Evolutionary conservation across 2,888 invertebrate genomes (phyloP).

Genomic region (Ametastegia equiseti): DNA sequence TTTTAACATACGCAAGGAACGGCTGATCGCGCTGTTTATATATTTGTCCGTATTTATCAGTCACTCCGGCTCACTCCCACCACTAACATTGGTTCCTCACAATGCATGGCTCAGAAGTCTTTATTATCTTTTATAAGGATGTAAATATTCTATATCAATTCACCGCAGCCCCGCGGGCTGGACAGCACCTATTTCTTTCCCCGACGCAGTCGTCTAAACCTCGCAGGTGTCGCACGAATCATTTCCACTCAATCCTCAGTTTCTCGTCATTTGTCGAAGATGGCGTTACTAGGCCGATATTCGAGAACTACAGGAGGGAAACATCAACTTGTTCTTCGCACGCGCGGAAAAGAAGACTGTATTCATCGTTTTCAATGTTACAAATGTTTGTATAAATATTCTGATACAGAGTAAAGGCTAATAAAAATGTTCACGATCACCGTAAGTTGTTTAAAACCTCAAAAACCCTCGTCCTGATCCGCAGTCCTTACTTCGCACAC

Average conservation of each 20-base stretch:
- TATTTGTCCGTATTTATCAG: neutral
- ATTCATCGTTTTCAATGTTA: neutral
- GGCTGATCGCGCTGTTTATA: neutral
- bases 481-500: neutral
- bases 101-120: constrained; percentile 23
- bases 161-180: neutral
- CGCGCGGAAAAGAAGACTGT: neutral
- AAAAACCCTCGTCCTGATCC: no score
- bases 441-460: neutral
- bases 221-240: constrained; percentile 63
- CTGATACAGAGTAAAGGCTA: neutral
- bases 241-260: constrained; percentile 1
- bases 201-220: constrained; percentile 58
- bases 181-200: constrained; percentile 43
- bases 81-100: constrained; percentile 30
- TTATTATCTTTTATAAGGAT: neutral
- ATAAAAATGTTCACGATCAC: neutral
- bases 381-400: neutral
- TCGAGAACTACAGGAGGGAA: no score
- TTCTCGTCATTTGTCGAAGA: neutral
- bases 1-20: constrained; percentile 5
- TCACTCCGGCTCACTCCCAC: neutral
- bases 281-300: constrained; percentile 13
- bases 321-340: neutral
- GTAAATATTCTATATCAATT: constrained; percentile 21